A percentile compares a stretch with the other conserved stretches of the same genome.
Conservation (phyloP, 1,140 invertebrate genomes). For the Drosophila malerkotliana region DNA sequence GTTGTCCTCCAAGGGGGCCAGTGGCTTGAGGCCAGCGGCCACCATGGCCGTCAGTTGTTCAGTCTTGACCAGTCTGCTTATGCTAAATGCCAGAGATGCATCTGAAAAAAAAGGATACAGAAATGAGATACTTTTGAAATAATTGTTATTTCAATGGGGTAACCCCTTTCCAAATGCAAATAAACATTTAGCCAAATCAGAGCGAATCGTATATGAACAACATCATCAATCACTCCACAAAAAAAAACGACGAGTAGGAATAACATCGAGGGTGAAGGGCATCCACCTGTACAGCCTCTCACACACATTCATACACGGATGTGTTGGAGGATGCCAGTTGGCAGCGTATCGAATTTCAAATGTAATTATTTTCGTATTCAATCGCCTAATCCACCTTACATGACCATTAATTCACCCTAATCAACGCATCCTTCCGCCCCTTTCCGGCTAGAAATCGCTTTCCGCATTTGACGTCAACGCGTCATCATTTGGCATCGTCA, state of each 20-base stretch:
- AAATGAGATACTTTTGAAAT: background rate
- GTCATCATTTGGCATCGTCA: slow-evolving; percentile 58
- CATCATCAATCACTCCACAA: slow-evolving; percentile 57
- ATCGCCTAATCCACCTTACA: slow-evolving; percentile 84
- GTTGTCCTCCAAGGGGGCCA: slow-evolving; percentile 71
- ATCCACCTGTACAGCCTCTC: slow-evolving; percentile 51
- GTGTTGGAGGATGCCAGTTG: slow-evolving; percentile 54
- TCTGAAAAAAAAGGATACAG: slow-evolving; percentile 84
- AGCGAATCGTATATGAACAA: slow-evolving; percentile 8
- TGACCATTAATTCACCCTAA: slow-evolving; percentile 84
- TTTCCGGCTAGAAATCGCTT: slow-evolving; percentile 15
- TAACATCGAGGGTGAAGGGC: background rate
- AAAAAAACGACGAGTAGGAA: background rate
- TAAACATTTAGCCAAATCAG: slow-evolving; percentile 57
- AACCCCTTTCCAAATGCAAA: background rate
- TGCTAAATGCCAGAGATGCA: slow-evolving; percentile 89
- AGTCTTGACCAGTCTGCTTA: slow-evolving; percentile 87
- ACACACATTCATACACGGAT: slow-evolving; percentile 7
- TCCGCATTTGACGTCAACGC: slow-evolving; percentile 66
- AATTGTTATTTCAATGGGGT: background rate
- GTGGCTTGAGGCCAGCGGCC: slow-evolving; percentile 56
- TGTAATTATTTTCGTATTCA: slow-evolving; percentile 84
- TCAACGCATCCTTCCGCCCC: slow-evolving; percentile 61
- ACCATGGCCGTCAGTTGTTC: slow-evolving; percentile 86
- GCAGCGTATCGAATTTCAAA: slow-evolving; percentile 83